Base-by-base conservation (phyloP, 1,140 invertebrate species). In the Drosophila biarmipes region DNA sequence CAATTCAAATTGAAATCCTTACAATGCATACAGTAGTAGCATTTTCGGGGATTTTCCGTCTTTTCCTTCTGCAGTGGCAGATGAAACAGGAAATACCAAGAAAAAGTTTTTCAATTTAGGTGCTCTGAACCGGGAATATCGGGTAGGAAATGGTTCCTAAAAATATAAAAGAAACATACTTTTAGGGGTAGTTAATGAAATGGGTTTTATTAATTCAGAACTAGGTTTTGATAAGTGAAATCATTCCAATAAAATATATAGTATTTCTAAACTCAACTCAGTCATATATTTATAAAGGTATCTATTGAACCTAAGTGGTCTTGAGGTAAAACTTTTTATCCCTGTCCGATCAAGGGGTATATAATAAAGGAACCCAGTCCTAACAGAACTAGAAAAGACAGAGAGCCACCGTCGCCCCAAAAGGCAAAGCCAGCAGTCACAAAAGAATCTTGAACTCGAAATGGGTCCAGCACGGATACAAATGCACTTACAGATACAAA, bases 1-100 rank as follows among this genome's bases (percentile, higher is more conserved):
- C 74, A 78, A 78, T 78, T 78, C 74, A 78, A 78, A 78, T 78
- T 78, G 76, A 78, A 78, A 78, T 78, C 76, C 61, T 73, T 64
- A 78, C 67, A 78, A 78, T 78, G 76, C 67, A 78, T 55, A 72
- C 67, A 76, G 56, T 59, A 77, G 63, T 52, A 53, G 73, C 64
- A 78, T 55, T 77, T 69, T 78, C 46, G 64, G 66, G 61, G 43
- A 8, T 11, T 66, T 11, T 34, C 19, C 48, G 29, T 52, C 35
- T 67, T 15, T 43, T 15, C 15, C 27, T 35, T 37, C 17, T 37
- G n/a, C 21, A 46, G 21, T 53, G 46, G 64, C 62, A 55, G 49
- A 55, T 31, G 49, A 51, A 68, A 69, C 31, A 38, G 31, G 49
- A 24, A 61, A 19, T 15, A 31, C 34, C 14, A 27, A 4, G 31